Percentiles rank a stretch among this genome's conserved stretches.
Conservation (phyloP, 1,140 invertebrate genomes). For the Oscheius sp. region DNA sequence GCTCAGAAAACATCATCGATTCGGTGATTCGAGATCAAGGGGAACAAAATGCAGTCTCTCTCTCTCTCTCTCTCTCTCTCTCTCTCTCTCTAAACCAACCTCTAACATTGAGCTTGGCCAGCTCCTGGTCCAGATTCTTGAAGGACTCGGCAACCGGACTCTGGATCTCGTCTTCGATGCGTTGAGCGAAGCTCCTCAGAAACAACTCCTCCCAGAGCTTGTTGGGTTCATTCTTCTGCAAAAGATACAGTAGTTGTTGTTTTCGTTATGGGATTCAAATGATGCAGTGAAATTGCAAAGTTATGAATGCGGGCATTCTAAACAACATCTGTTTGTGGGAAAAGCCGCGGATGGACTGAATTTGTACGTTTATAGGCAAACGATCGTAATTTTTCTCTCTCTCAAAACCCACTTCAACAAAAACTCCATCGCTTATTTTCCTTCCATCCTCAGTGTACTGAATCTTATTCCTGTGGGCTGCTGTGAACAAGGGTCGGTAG, state of each 20-base stretch:
- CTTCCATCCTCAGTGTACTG: slow-evolving; percentile 28
- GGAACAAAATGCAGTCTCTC: too few relatives aligned
- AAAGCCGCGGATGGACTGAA: too few relatives aligned
- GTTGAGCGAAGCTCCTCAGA: slow-evolving; percentile 28
- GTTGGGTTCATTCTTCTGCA: slow-evolving; percentile 17
- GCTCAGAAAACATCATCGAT: neutral
- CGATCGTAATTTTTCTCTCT: too few relatives aligned
- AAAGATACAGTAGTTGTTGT: too few relatives aligned
- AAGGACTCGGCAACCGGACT: slow-evolving; percentile 7
- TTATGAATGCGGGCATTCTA: neutral
- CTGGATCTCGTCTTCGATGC: slow-evolving; percentile 25
- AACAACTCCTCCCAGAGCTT: slow-evolving; percentile 33
- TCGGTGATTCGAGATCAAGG: neutral
- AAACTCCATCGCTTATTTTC: slow-evolving; percentile 18
- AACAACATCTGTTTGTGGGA: neutral
- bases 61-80: neutral
- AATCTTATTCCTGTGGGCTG: slow-evolving; percentile 15
- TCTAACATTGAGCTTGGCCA: slow-evolving; percentile 26
- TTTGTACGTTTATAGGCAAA: too few relatives aligned
- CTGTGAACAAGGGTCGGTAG: slow-evolving; percentile 28
- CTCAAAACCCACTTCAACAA: neutral
- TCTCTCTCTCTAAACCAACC: neutral
- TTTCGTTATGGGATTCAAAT: neutral
- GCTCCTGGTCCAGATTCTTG: slow-evolving; percentile 26
- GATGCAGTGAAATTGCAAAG: neutral